Base-by-base conservation (phyloP, 2,113 vertebrate species). In the Puma concolor region DNA sequence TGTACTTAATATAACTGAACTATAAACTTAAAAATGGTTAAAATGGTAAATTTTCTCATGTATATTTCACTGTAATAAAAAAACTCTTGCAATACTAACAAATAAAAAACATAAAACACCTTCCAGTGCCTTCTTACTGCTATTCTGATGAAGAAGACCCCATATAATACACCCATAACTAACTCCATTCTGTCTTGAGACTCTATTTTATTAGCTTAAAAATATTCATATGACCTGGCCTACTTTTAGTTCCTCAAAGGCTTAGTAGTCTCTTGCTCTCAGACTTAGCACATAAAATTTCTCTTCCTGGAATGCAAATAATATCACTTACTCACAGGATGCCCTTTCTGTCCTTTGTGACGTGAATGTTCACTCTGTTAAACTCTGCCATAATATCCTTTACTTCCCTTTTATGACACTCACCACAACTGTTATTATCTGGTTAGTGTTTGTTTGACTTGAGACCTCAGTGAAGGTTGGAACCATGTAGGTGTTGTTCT, bases 181-280 rank as follows among this genome's bases (percentile, higher is more conserved):
- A 94, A 81, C 23, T 95, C n/a, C 48, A 50, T 36, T 66, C 76
- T 94, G 23, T 69, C 76, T 89, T 89, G 41, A 85, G 50, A 76
- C 41, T 36, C 27, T 88, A 25, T 74, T 72, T 31, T 21, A 71
- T 76, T 85, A 85, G 9, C 5, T 84, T 29, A 84, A 90, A 52
- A 96, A 83, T 88, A 60, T 72, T 84, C 44, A 72, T 25, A 36
- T 80, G 44, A 85, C 74, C 54, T 57, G 50, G 17, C 67, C 29
- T 81, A 60, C 23, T 23, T 97, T 90, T 91, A 95, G 36, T 52
- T 96, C 21, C 44, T 94, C 67, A 89, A 80, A 50, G 66, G 52
- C 29, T 54, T 5, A 88, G 48, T 27, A 72, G 38, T 84, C 38
- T 79, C 50, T 90, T 67, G 48, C 31, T 88, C n/a, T 94, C 36